phyloP scores from a whole-genome alignment of 2,888 invertebrate species.

The Galerucella calmariensis region DNA sequence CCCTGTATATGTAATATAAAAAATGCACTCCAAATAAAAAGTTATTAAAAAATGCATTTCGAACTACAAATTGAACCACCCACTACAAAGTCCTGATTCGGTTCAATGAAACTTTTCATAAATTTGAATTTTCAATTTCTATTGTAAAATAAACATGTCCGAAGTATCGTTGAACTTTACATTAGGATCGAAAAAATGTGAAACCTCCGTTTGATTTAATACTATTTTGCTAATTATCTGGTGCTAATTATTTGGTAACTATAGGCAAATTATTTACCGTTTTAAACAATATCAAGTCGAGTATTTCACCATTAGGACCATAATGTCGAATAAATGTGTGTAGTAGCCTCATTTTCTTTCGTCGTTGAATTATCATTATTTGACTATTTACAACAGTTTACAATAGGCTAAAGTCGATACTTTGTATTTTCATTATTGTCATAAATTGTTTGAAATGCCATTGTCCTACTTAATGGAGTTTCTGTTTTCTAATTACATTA shows the following conservation, averaged over 20 bases:
- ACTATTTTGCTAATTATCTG: constrained; percentile 10
- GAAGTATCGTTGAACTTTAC: constrained; percentile 2
- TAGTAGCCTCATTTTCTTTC: not conserved
- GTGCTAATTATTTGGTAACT: constrained; percentile 12
- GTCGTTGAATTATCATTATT: not conserved
- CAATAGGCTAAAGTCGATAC: not conserved
- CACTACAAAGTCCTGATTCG: not conserved
- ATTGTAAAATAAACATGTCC: not conserved
- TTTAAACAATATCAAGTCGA: constrained; percentile 6
- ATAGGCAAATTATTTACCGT: constrained; percentile 11
- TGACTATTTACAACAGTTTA: not conserved
- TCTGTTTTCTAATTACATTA: constrained; percentile 1
- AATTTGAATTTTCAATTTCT: not conserved
- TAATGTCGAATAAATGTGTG: not conserved
- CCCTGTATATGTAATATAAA: no score
- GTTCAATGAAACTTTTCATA: not conserved
- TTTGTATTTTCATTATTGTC: constrained; percentile 9
- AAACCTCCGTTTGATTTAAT: not conserved
- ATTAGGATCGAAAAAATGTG: not conserved
- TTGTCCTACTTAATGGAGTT: constrained; percentile 5
- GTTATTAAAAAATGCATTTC: no score
- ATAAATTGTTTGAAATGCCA: not conserved
- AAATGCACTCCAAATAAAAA: no score
- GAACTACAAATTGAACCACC: no score
- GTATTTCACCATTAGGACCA: not conserved